Percentiles rank a stretch among this genome's conserved stretches.
Conservation (phyloP, 1,140 invertebrate species). For the Euschistus heros region DNA sequence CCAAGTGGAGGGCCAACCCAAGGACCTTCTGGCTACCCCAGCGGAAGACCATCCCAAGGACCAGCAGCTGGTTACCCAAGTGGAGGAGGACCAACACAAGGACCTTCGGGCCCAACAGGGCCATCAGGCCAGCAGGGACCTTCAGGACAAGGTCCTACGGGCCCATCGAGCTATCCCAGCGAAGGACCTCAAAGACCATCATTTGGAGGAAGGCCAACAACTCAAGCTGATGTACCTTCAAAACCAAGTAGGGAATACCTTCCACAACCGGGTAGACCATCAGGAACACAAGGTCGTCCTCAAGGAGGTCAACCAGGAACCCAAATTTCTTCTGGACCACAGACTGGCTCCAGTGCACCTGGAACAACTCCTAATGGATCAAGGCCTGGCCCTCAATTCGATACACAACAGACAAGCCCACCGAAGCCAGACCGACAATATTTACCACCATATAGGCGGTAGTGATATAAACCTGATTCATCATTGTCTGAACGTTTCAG, state of each 20-base stretch:
- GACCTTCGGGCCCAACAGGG: conserved; percentile 30
- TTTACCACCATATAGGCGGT: conserved; percentile 18
- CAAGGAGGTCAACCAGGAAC: background rate
- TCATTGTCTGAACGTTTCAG: background rate
- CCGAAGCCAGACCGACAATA: conserved; percentile 13
- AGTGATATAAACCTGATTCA: background rate
- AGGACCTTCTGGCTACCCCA: conserved; percentile 26
- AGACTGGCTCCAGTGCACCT: background rate
- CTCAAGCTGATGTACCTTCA: conserved; percentile 22
- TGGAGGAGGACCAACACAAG: conserved; percentile 26
- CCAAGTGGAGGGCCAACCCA: conserved; percentile 28
- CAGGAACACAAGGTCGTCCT: background rate
- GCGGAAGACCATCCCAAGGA: too few species aligned
- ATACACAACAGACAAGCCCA: background rate
- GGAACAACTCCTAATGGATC: background rate
- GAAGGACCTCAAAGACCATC: conserved; percentile 27
- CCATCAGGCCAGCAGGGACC: conserved; percentile 29
- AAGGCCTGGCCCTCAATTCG: background rate
- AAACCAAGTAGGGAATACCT: conserved; percentile 30
- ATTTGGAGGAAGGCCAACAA: conserved; percentile 24
- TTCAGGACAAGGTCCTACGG: conserved; percentile 20
- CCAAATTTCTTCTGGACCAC: background rate
- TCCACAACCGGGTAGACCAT: conserved; percentile 25
- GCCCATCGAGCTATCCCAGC: background rate
- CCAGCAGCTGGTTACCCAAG: conserved; percentile 31